phyloP scores from a whole-genome alignment of 2,113 vertebrate species.

The Cettia cetti region DNA sequence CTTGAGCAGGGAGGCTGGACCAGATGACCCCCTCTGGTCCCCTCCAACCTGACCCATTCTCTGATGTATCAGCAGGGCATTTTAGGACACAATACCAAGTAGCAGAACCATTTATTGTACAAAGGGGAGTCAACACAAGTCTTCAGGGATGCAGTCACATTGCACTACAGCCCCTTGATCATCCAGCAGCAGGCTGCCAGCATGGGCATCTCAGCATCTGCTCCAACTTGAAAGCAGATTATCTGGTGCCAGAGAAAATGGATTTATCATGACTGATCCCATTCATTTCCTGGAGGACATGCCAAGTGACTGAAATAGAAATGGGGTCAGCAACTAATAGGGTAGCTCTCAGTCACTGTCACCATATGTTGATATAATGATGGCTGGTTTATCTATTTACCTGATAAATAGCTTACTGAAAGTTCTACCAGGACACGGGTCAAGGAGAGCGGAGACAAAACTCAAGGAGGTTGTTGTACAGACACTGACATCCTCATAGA shows the following conservation, averaged over 20 bases:
- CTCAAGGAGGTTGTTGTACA: accelerated
- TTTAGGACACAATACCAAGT: not conserved
- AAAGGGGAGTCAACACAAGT: not conserved
- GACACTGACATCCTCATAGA: not conserved
- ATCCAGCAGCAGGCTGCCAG: not conserved
- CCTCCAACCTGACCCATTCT: not conserved
- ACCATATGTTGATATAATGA: not conserved
- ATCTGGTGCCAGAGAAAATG: not conserved
- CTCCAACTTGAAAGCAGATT: constrained; percentile 28
- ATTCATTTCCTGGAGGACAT: constrained; percentile 24
- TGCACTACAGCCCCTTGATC: not conserved
- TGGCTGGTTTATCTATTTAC: not conserved
- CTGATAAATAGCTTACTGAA: constrained; percentile 26
- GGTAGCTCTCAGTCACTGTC: not conserved
- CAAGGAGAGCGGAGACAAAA: not conserved
- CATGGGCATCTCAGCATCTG: not conserved
- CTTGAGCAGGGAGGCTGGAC: not conserved
- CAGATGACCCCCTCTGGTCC: not conserved
- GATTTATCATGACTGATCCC: constrained; percentile 28
- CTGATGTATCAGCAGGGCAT: not conserved
- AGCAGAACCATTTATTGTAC: not conserved
- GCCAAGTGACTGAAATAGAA: constrained; percentile 46
- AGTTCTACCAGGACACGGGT: not conserved
- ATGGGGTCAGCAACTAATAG: constrained; percentile 43
- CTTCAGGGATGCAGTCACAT: not conserved